phyloP scores from a whole-genome alignment of 2,888 invertebrate genomes.

The Sesia apiformis region DNA sequence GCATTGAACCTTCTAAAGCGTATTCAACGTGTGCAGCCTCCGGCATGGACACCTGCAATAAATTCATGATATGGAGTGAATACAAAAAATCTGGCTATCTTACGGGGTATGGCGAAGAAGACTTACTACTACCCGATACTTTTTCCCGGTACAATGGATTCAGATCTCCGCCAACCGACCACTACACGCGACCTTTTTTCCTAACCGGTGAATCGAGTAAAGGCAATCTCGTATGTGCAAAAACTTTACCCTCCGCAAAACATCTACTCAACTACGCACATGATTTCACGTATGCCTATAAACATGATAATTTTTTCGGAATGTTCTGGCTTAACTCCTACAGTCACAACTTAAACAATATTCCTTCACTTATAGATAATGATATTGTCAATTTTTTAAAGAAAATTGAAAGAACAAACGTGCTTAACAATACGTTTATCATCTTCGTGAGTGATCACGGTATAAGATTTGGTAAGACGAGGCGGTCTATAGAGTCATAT shows the following conservation, averaged over 20 bases:
- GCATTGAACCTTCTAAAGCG: constrained; percentile 67
- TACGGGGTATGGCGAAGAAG: constrained; percentile 86
- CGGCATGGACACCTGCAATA: constrained; percentile 75
- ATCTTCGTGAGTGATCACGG: constrained; percentile 87
- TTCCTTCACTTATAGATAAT: constrained; percentile 77
- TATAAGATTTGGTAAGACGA: constrained; percentile 79
- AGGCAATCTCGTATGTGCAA: constrained; percentile 46
- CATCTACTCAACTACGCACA: constrained; percentile 78
- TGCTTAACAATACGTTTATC: constrained; percentile 78
- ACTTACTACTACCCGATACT: constrained; percentile 77
- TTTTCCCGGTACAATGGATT: constrained; percentile 77
- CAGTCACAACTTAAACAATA: constrained; percentile 79
- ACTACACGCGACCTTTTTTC: constrained; percentile 84
- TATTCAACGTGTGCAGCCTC: constrained; percentile 59
- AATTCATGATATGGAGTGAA: constrained; percentile 84
- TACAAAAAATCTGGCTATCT: constrained; percentile 80
- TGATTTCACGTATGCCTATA: constrained; percentile 76
- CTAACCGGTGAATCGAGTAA: constrained; percentile 73
- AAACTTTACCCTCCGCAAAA: constrained; percentile 74
- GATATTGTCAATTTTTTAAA: constrained; percentile 71
- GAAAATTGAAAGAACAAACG: constrained; percentile 62
- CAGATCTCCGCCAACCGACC: constrained; percentile 82
- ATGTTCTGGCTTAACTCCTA: constrained; percentile 85
- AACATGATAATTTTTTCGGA: constrained; percentile 78
- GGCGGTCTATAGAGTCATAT: constrained; percentile 81